Conservation (phyloP, 2,113 vertebrate species). For the Burhinus bistriatus region DNA sequence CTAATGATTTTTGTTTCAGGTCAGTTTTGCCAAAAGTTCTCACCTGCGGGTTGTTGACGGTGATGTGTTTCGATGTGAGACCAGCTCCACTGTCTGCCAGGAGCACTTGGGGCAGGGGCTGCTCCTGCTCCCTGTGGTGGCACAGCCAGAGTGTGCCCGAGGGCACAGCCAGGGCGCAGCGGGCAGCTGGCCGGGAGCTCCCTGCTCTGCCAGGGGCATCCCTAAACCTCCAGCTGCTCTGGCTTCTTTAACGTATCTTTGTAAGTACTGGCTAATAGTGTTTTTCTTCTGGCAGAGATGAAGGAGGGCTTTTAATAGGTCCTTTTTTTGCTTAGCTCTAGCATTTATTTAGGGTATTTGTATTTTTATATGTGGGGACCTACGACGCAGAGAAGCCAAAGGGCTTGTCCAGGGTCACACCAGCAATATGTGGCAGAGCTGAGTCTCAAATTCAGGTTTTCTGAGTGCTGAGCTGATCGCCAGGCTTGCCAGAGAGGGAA, state of each 20-base stretch:
- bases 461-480: neutral
- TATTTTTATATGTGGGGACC: neutral
- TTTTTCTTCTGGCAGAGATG: constrained; percentile 16
- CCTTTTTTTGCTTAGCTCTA: neutral
- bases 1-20: neutral
- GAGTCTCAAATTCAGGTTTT: rapidly evolving
- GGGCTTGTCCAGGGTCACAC: neutral
- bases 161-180: rapidly evolving
- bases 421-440: neutral
- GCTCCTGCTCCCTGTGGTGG: neutral
- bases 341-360: neutral
- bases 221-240: neutral
- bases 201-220: neutral
- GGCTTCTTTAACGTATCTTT: neutral
- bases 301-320: constrained; percentile 1
- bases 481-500: neutral
- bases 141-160: neutral
- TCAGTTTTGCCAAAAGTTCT: neutral
- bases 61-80: rapidly evolving
- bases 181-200: rapidly evolving
- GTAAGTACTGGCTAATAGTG: neutral
- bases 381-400: neutral
- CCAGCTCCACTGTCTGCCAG: rapidly evolving
- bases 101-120: neutral
- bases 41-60: too few relatives aligned